A percentile compares a stretch with the other conserved stretches of the same genome.
phyloP scores from a whole-genome alignment of 2,113 vertebrate genomes.

The Dasyurus viverrinus region DNA sequence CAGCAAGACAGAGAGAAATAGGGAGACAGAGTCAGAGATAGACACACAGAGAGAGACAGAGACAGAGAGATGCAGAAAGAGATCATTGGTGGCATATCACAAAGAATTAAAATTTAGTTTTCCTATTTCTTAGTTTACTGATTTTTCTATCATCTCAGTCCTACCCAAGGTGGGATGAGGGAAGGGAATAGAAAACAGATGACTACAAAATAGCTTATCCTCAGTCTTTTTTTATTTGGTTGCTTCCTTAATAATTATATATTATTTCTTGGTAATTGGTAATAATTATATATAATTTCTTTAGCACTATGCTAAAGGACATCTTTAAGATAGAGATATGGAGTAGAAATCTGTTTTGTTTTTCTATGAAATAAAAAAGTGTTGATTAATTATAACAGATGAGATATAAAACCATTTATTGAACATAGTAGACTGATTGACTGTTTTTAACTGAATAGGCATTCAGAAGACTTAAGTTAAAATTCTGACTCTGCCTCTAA shows the following conservation, averaged over 20 bases:
- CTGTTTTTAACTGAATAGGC: background rate
- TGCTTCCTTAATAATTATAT: background rate
- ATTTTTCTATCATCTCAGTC: background rate
- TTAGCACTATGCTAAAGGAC: background rate
- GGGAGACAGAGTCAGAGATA: no score
- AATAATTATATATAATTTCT: background rate
- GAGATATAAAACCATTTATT: background rate
- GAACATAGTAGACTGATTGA: background rate
- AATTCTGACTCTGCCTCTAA: background rate
- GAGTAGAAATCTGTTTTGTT: background rate
- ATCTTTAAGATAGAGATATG: background rate
- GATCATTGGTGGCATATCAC: background rate
- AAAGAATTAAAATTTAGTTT: background rate
- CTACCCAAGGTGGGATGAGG: background rate
- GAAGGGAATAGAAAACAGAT: background rate
- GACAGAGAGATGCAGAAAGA: no score
- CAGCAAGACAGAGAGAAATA: no score
- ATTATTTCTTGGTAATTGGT: background rate
- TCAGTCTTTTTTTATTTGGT: background rate
- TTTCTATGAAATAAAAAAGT: background rate
- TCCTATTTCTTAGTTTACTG: background rate
- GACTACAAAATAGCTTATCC: background rate
- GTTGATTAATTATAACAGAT: background rate
- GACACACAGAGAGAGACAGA: no score
- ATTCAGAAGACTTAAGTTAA: background rate